Conservation (phyloP, 2,888 invertebrate species). For the Electrophaes corylata region DNA sequence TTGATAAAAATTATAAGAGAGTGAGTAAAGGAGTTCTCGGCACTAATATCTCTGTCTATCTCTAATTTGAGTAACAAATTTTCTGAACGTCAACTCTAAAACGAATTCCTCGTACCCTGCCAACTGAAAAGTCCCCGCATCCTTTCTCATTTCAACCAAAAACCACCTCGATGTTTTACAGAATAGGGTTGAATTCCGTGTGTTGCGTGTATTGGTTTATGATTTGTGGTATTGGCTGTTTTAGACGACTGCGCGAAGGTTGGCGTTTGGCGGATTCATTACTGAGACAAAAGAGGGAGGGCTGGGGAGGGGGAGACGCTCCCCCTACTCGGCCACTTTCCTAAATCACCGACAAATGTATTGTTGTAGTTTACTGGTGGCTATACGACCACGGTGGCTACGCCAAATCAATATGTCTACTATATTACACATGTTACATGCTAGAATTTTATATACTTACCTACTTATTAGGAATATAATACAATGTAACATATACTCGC, state of each 20-base stretch:
- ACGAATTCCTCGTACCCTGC: conserved; percentile 51
- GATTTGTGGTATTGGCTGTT: conserved; percentile 64
- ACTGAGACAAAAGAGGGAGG: conserved; percentile 74
- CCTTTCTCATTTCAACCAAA: conserved; percentile 3
- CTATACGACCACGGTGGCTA: too few relatives aligned
- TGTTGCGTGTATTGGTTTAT: conserved; percentile 50
- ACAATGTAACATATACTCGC: too few relatives aligned
- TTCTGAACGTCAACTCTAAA: conserved; percentile 73
- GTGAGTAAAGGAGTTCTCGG: conserved; percentile 59
- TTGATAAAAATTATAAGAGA: conserved; percentile 24
- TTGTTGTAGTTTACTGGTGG: conserved; percentile 57
- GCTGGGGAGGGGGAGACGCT: conserved; percentile 45
- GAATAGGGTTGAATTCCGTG: conserved; percentile 20
- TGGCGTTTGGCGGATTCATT: conserved; percentile 82
- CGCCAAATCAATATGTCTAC: conserved; percentile 26
- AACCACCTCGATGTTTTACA: background rate
- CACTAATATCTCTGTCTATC: conserved; percentile 62
- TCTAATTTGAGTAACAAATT: conserved; percentile 73
- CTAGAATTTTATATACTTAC: too few relatives aligned
- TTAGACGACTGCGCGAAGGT: conserved; percentile 75
- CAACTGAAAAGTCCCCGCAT: conserved; percentile 10
- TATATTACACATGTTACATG: background rate
- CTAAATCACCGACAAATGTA: conserved; percentile 78
- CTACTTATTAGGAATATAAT: too few relatives aligned
- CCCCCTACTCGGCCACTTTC: conserved; percentile 67